phyloP scores from a whole-genome alignment of 2,797 vertebrate genomes.

The Tachyglossus aculeatus region DNA sequence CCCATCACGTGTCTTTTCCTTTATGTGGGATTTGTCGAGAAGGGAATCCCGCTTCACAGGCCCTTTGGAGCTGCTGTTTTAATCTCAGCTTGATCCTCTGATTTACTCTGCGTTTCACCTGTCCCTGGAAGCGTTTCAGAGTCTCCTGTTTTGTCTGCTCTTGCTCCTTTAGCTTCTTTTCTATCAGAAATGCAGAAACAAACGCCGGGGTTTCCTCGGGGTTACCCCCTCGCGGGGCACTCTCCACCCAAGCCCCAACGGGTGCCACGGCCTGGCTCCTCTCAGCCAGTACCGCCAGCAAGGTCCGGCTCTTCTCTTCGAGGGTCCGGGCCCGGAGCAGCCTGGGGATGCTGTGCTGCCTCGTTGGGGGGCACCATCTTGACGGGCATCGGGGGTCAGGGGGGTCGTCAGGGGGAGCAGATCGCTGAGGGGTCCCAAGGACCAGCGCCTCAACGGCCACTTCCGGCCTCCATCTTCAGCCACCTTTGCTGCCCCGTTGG shows the following conservation, averaged over 20 bases:
- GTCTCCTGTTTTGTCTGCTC: slow-evolving; percentile 75
- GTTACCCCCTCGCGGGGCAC: slow-evolving; percentile 42
- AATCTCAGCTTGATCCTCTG: slow-evolving; percentile 72
- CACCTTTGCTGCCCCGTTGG: not conserved
- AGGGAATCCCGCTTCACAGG: slow-evolving; percentile 59
- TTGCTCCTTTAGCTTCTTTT: slow-evolving; percentile 79
- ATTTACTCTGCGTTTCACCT: slow-evolving; percentile 86
- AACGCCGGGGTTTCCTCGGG: slow-evolving; percentile 34
- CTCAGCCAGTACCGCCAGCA: slow-evolving; percentile 74
- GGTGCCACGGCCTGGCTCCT: slow-evolving; percentile 79
- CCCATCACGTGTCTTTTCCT: too few relatives aligned
- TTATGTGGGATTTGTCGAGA: too few relatives aligned
- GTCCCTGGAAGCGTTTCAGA: slow-evolving; percentile 83
- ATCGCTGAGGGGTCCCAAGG: not conserved
- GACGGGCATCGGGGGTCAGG: slow-evolving; percentile 34
- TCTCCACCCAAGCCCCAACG: slow-evolving; percentile 89
- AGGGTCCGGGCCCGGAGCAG: slow-evolving; percentile 13
- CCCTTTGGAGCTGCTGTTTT: slow-evolving; percentile 73
- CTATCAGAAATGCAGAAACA: slow-evolving; percentile 77
- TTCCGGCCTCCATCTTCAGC: too few relatives aligned
- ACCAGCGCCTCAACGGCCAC: not conserved
- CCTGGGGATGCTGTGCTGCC: slow-evolving; percentile 5
- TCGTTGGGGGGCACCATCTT: slow-evolving; percentile 38
- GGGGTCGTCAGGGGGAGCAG: not conserved
- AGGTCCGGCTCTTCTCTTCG: not conserved